Percentiles rank a stretch among this genome's conserved stretches.
Conservation (phyloP, 1,140 invertebrate species). For the Melanaphis sacchari region DNA sequence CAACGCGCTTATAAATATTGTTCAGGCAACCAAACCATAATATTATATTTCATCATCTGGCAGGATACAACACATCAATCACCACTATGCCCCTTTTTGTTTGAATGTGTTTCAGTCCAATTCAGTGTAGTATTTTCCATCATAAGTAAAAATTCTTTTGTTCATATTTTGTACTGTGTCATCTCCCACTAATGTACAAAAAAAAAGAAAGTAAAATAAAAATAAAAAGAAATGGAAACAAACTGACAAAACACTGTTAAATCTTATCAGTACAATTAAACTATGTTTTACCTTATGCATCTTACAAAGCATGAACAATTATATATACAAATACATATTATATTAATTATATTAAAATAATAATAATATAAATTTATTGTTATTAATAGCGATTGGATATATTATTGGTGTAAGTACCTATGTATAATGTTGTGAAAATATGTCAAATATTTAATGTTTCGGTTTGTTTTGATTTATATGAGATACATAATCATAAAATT, state of each 20-base stretch:
- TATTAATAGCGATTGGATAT: not conserved
- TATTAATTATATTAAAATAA: not conserved
- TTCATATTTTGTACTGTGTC: conserved; percentile 16
- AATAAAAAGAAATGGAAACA: not conserved
- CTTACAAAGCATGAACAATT: not conserved
- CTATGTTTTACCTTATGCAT: not conserved
- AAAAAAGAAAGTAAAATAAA: not conserved
- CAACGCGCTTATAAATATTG: not conserved
- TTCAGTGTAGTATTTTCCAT: not conserved
- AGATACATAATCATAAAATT: not conserved
- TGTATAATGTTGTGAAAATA: not conserved
- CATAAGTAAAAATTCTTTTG: conserved; percentile 10
- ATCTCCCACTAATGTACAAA: not conserved
- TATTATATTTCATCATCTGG: conserved; percentile 12
- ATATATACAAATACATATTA: not conserved
- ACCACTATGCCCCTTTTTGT: not conserved
- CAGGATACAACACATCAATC: not conserved
- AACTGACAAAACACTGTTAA: not conserved
- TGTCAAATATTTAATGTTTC: not conserved
- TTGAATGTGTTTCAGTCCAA: not conserved
- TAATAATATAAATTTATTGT: not conserved
- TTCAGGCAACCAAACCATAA: conserved; percentile 4
- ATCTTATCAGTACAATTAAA: not conserved
- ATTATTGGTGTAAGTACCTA: no score
- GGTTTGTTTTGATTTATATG: no score